Evolutionary conservation across 2,888 invertebrate genomes (phyloP), one percentile per base, ranked within the genome.

Genomic region (Brachylomia viminalis): DNA sequence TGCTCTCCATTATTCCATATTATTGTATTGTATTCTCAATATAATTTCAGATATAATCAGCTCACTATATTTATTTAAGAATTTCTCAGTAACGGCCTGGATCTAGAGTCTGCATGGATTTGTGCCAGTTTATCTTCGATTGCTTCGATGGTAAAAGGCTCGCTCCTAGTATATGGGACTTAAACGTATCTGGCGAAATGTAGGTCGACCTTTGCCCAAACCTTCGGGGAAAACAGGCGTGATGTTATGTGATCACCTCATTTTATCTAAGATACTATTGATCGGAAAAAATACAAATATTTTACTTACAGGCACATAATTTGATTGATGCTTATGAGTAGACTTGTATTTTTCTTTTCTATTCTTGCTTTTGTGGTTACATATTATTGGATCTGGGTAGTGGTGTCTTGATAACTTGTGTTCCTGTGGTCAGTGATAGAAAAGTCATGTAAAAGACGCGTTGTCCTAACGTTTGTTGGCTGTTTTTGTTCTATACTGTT

Each of bases 401-500:
- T 20, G 62, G 11, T n/a, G 0, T 33, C 33, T 61, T 61, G 11
- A 61, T 61, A 61, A n/a, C 61, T 67, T 61, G 33, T n/a, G 33
- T n/a, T 67, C 67, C 67, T 67, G 45, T 62, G 4, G 11, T 33
- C 17, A 77, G 11, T 52, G 4, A 38, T 20, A 61, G 15, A 77
- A 77, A 61, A 42, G 7, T 42, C 11, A 30, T 23, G 1, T 73
- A 30, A 52, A 45, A 20, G 11, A 54, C 13, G 8, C 23, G 75
- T 47, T 47, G 17, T 4, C 33, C 20, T 2, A 27, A 38, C 8
- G 0, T 17, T 27, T 17, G 10, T 23, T 17, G 27, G 8, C 30
- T 47, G 15, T 33, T 47, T n/a, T 45, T 27, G 13, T 45, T 33
- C 8, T 30, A 10, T 23, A 13, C 13, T 72, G 1, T 54, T 17